Evolutionary conservation across 2,113 vertebrate species (phyloP), one percentile per base, ranked within the genome.

Genomic region (Penelope pileata): DNA sequence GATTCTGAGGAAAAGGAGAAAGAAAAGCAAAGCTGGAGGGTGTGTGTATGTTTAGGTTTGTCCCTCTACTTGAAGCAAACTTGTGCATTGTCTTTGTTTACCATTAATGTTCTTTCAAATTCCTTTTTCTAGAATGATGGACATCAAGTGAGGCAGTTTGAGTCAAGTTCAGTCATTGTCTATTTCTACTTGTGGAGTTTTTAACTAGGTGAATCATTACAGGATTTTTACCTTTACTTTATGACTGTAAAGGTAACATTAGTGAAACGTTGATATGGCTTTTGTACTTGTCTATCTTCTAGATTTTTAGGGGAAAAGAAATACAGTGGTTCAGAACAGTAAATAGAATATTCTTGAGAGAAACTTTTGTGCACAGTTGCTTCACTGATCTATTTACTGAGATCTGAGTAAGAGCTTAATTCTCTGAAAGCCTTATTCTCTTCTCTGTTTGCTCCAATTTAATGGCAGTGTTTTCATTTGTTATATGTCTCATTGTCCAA

Each of bases 171-270:
- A 96, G 90, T 95, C 95, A 93, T 90, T 96, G 77, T 96, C 88
- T 91, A 91, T 94, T 94, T 95, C 91, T 72, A 73, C 95, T 96
- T 97, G 64, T 96, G 93, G 93, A 96, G 29, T 88, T 88, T 96
- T 90, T 90, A 88, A 78, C 83, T 96, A 96, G 90, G 68, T 68
- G 91, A 87, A 95, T 75, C 21, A 2, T 88, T 94, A 67, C 56
- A 60, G 76, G 91, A 56, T 90, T 96, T 96, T 97, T 96, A 97
- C 94, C 93, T 97, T 94, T 96, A 96, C 94, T 93, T 45, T 96
- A 92, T 88, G 86, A 86, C 5, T 96, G 93, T 96, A 96, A 95
- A 94, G 94, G 94, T 96, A 91, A 91, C 73, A 38, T 12, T 47
- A 95, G 47, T 48, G 16, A 88, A 90, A 63, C 18, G 19, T 68